Percentiles rank a stretch among this genome's conserved stretches.
These are phyloP conservation scores for Oncopeltus fasciatus DNA, from an alignment of 1,140 invertebrate species.

Conservation along the genomic window DNA sequence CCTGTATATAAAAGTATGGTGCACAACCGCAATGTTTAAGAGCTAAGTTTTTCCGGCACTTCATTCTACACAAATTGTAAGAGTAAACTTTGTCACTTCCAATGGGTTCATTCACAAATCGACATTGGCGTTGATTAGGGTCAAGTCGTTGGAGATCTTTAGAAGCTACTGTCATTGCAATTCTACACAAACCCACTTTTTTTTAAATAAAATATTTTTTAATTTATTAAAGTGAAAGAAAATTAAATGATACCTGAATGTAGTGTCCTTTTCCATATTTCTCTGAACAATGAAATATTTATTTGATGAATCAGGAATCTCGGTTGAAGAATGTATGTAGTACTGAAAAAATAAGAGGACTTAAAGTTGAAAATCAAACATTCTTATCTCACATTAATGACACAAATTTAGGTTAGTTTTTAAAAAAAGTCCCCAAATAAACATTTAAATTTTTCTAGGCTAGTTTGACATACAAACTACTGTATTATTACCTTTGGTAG, in stretches of 20 bases:
- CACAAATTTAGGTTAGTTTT: no score
- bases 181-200: no score
- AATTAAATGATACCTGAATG: constrained; percentile 28
- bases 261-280: constrained; percentile 32
- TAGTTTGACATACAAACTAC: no score
- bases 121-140: constrained; percentile 36
- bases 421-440: no score
- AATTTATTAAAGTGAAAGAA: background rate
- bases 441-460: background rate
- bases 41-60: constrained; percentile 44
- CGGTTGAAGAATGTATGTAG: constrained; percentile 40
- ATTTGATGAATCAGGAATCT: constrained; percentile 33
- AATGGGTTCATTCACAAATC: constrained; percentile 39
- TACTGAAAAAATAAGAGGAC: constrained; percentile 37
- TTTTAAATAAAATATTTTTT: no score
- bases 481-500: no score
- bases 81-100: constrained; percentile 43
- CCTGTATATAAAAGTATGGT: constrained; percentile 33
- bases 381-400: no score
- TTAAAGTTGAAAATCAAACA: no score
- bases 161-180: constrained; percentile 33
- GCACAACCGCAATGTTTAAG: constrained; percentile 43
- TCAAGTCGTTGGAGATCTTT: constrained; percentile 30
- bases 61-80: constrained; percentile 47
- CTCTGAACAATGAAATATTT: constrained; percentile 26